Conservation (phyloP, 2,888 invertebrate genomes). For the Eucriotettix oculatus region DNA sequence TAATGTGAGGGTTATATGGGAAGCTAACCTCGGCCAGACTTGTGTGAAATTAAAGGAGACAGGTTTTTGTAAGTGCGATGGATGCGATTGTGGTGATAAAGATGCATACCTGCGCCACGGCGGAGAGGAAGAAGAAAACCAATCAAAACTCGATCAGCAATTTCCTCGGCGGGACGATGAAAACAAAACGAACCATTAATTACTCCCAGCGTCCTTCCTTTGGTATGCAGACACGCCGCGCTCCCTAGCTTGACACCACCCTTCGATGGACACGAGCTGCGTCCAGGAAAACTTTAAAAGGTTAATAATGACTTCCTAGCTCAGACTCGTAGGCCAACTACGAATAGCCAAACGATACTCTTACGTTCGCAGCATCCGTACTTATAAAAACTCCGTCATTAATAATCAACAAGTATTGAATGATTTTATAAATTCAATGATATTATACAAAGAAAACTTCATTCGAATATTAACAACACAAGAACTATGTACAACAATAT, state of each 20-base stretch:
- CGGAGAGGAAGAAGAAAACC: slow-evolving; percentile 6
- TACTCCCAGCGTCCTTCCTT: slow-evolving; percentile 1
- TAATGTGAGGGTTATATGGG: background rate
- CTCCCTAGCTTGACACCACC: background rate
- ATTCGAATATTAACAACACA: no score
- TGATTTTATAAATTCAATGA: no score
- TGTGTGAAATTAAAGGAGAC: background rate
- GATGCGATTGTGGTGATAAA: background rate
- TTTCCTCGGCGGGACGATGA: slow-evolving; percentile 11
- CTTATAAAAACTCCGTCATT: no score
- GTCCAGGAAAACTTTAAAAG: no score
- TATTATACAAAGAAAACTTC: no score
- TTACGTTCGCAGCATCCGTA: no score
- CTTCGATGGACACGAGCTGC: no score
- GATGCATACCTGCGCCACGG: background rate
- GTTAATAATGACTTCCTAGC: no score
- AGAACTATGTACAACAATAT: no score
- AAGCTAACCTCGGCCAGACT: background rate
- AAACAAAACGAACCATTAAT: slow-evolving; percentile 13
- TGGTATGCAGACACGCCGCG: background rate
- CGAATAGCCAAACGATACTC: no score
- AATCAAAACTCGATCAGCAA: slow-evolving; percentile 13
- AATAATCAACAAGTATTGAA: no score
- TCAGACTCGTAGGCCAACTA: no score
- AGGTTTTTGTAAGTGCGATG: background rate